Conservation (phyloP, 2,888 invertebrate genomes). For the Anarsia innoxiella region DNA sequence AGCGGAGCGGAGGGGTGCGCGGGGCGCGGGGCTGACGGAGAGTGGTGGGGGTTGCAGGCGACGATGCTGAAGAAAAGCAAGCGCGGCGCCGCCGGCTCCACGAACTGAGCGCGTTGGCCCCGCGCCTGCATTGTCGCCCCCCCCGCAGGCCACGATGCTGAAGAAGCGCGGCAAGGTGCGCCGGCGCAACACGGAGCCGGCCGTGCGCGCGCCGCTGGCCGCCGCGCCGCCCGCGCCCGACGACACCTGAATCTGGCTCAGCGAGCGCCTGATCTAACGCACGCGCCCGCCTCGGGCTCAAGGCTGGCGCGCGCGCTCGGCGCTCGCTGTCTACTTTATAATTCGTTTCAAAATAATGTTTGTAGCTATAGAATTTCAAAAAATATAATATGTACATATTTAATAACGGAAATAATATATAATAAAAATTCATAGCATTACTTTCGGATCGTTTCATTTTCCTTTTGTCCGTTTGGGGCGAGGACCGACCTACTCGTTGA, state of each 20-base stretch:
- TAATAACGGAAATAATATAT: slow-evolving; percentile 17
- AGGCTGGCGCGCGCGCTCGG: slow-evolving; percentile 47
- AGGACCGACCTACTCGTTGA: too few relatives aligned
- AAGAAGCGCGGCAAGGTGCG: slow-evolving; percentile 99
- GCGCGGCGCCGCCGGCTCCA: slow-evolving; percentile 86
- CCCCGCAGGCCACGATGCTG: slow-evolving; percentile 97
- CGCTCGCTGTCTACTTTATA: slow-evolving; percentile 43
- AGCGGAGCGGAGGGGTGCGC: not conserved
- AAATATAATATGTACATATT: slow-evolving; percentile 22
- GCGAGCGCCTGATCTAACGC: slow-evolving; percentile 81
- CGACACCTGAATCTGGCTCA: slow-evolving; percentile 83
- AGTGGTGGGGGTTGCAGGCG: slow-evolving; percentile 81
- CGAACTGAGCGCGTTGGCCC: slow-evolving; percentile 49
- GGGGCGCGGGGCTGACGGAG: slow-evolving; percentile 13
- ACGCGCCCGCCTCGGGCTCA: slow-evolving; percentile 64
- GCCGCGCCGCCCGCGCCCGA: slow-evolving; percentile 47
- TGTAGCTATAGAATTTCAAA: slow-evolving; percentile 9
- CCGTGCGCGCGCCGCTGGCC: slow-evolving; percentile 75
- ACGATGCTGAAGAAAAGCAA: slow-evolving; percentile 99
- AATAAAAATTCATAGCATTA: slow-evolving; percentile 16
- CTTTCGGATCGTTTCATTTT: too few relatives aligned
- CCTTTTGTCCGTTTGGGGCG: too few relatives aligned
- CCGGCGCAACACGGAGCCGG: slow-evolving; percentile 92
- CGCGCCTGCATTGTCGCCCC: slow-evolving; percentile 33
- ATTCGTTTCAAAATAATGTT: slow-evolving; percentile 16